A percentile compares a stretch with the other conserved stretches of the same genome.
These are phyloP conservation scores for Diplazon laetatorius DNA, from an alignment of 2,888 invertebrate species.

Conservation along the genomic window DNA sequence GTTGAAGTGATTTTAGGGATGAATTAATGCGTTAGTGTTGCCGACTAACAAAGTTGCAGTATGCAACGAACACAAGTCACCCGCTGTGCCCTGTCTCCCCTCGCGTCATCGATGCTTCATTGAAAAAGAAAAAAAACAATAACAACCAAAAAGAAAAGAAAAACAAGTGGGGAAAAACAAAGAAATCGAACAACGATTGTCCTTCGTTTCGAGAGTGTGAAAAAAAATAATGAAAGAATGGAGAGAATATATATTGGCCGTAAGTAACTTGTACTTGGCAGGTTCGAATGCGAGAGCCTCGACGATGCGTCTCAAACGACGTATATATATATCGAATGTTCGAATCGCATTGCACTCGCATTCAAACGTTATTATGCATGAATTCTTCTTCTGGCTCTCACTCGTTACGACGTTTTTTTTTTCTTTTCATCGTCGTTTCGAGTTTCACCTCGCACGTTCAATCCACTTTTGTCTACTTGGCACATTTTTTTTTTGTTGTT, in stretches of 20 bases:
- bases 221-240: too few relatives aligned
- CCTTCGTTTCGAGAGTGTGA: constrained; percentile 55
- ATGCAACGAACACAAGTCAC: constrained; percentile 81
- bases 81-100: constrained; percentile 78
- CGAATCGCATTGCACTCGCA: constrained; percentile 17
- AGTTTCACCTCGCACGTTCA: constrained; percentile 3
- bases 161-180: too few relatives aligned
- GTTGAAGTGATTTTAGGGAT: constrained; percentile 82
- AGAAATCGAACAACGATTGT: constrained; percentile 36
- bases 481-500: background rate
- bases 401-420: constrained; percentile 38
- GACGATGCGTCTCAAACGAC: constrained; percentile 12
- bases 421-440: background rate
- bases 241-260: too few relatives aligned
- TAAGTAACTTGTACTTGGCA: constrained; percentile 49
- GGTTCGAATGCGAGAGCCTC: constrained; percentile 52
- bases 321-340: background rate
- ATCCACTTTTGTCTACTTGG: constrained; percentile 2
- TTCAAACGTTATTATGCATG: constrained; percentile 13
- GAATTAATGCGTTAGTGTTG: constrained; percentile 81
- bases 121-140: constrained; percentile 35
- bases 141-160: too few relatives aligned
- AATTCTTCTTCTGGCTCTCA: too few relatives aligned
- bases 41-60: constrained; percentile 81
- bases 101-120: constrained; percentile 56